Evolutionary conservation across 1,140 invertebrate species (phyloP), one percentile per base, ranked within the genome.

Genomic region (Pseudomyrmex sp.): DNA sequence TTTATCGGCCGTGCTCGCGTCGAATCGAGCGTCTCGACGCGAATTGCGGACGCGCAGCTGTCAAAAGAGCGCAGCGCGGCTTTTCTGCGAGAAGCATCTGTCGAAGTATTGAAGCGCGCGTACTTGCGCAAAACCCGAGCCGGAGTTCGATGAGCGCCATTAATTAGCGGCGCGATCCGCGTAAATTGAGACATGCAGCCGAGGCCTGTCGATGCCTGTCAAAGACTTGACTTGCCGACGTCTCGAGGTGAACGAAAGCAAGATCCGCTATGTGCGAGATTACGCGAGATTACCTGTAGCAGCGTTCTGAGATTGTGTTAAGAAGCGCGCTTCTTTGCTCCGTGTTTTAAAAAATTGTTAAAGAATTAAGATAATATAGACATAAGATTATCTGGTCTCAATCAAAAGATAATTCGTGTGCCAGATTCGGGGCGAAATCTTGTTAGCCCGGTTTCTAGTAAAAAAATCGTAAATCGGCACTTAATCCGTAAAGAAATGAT

Each of bases 31-130:
- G 61, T 46, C 52, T 18, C 48, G 75, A 69, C 76, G 66, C 76
- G 76, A 80, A 59, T 80, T 72, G 70, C 76, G 76, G 66, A 70
- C 35, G 66, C 54, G 76, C 66, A 80, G 76, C 76, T 80, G 76
- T 80, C 76, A 80, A 80, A 80, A 66, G 46, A 10, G 35, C 54
- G 76, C 76, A 23, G 44, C 54, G 70, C 13, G 9, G 50, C 50
- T 44, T 80, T 44, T 54, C 13, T 23, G 23, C 20, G 73, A 15
- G 54, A 54, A 56, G 44, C 76, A 80, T 80, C 76, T 80, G 76
- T 80, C 52, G 66, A 80, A 61, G 76, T 35, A 35, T 35, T 35
- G 35, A 48, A 44, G 50, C 48, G 59, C 26, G 74, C 66, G n/a
- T n/a, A 59, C 44, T 80, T 80, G 76, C 76, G 76, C 66, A 80